Base-by-base conservation (phyloP, 1,140 invertebrate species). In the Ceratina japonica region DNA sequence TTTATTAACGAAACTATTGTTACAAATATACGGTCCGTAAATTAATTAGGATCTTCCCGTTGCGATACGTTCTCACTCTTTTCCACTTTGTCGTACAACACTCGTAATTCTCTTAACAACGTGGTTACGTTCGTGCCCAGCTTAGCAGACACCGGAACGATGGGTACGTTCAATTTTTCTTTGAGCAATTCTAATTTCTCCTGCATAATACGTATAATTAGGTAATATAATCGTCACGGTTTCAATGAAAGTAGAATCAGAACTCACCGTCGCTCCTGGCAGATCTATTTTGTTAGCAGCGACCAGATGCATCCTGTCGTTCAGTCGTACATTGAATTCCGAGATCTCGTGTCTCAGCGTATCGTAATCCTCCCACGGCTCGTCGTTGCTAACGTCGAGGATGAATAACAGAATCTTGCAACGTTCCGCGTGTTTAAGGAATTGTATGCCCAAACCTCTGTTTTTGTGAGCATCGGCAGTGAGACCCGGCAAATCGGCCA, bases 281-380 rank as follows among this genome's bases (percentile, higher is more conserved):
- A 97, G 80, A 92, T 99, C 98, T 37, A 98, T 96, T 93, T 99
- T 99, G 92, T 99, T 99, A 3, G 97, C 96, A 15, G 98, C 95
- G 58, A 99, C 91, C 64, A 97, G 93, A 79, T 95, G 93, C 0
- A 96, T 96, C 64, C 96, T 92, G 10, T 93, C 78, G 0, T 94
- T 93, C n/a, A 99, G 90, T 13, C 94, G 92, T 22, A 91, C 65
- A 87, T 95, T 95, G 90, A 98, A 99, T 79, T 96, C 94, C 31
- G 93, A 88, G 1, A 99, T 91, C 93, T 99, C 98, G 88, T 95
- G 91, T 69, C 94, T 91, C 0, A 98, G 92, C 22, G 90, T 93
- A 61, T 94, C 87, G 37, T 97, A 94, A 84, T 98, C 95, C 8
- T 91, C 84, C 92, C 94, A 95, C 0, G 97, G 97, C 1, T 96